These are phyloP conservation scores for Ceratothoa steindachneri DNA, from an alignment of 2,888 invertebrate species.

Conservation along the genomic window DNA sequence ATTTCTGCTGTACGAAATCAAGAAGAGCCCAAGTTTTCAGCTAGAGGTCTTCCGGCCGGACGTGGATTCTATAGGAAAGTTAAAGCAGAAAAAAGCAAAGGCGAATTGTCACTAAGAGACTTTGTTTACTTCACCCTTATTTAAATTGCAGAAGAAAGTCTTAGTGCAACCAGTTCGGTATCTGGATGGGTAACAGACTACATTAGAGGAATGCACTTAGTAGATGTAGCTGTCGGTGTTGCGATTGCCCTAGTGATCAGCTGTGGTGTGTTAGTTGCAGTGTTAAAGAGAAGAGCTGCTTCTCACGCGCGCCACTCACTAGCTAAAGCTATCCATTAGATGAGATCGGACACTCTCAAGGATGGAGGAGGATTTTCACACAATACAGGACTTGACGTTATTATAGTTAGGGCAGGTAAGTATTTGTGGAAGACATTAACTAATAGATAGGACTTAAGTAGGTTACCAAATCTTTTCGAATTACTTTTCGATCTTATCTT, in stretches of 20 bases:
- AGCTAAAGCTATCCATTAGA: background rate
- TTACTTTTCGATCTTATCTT: no score
- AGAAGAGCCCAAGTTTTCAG: no score
- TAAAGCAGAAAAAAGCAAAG: no score
- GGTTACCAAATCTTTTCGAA: no score
- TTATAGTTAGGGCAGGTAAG: slow-evolving; percentile 29
- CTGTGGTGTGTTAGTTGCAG: background rate
- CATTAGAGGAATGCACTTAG: background rate
- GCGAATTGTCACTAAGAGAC: background rate
- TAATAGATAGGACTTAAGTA: no score
- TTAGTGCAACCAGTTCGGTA: background rate
- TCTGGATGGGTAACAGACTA: background rate
- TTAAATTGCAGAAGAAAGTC: background rate
- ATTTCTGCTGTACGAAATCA: no score
- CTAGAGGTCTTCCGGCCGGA: background rate
- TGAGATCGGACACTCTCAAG: slow-evolving; percentile 5
- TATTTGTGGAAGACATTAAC: no score
- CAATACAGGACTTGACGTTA: slow-evolving; percentile 26
- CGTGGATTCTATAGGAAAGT: background rate
- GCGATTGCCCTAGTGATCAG: background rate
- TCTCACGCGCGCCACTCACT: background rate
- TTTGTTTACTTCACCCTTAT: background rate
- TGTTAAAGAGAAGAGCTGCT: background rate
- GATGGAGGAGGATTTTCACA: slow-evolving; percentile 33
- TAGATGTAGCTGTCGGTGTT: background rate